Percentiles rank a stretch among this genome's conserved stretches.
phyloP scores from a whole-genome alignment of 23 tunicate genomes.

The Trididemnum clinides region DNA sequence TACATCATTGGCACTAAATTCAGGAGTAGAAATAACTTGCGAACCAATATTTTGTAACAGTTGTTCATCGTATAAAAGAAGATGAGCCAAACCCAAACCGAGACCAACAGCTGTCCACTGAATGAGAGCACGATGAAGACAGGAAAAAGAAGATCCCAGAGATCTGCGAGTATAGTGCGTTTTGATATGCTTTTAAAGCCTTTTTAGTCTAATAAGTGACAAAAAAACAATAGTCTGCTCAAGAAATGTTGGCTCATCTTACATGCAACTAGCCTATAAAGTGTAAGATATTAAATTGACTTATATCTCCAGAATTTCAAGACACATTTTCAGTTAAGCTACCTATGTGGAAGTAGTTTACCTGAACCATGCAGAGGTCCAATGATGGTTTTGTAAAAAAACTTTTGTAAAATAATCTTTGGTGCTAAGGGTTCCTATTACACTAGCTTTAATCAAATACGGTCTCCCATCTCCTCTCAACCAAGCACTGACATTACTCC shows the following conservation, averaged over 20 bases:
- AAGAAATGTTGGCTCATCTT: too few relatives aligned
- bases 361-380: constrained; percentile 85
- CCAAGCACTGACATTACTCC: constrained; percentile 78
- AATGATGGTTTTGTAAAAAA: constrained; percentile 62
- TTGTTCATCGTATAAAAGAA: constrained; percentile 51
- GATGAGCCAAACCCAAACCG: constrained; percentile 43
- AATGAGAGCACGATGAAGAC: constrained; percentile 55
- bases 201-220: too few relatives aligned
- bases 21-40: background rate
- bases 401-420: constrained; percentile 80
- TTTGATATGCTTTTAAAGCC: too few relatives aligned
- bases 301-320: background rate
- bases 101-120: constrained; percentile 58
- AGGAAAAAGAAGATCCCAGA: constrained; percentile 69
- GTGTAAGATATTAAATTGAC: too few relatives aligned
- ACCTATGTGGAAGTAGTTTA: background rate
- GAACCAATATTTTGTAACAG: background rate
- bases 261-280: too few relatives aligned
- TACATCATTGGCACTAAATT: constrained; percentile 31
- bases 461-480: constrained; percentile 88
- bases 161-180: constrained; percentile 49
- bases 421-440: constrained; percentile 82
- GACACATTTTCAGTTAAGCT: background rate
- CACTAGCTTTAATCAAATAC: constrained; percentile 45
- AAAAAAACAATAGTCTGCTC: too few relatives aligned